phyloP scores from a whole-genome alignment of 2,797 vertebrate species.

The Brachyalestes nurse region DNA sequence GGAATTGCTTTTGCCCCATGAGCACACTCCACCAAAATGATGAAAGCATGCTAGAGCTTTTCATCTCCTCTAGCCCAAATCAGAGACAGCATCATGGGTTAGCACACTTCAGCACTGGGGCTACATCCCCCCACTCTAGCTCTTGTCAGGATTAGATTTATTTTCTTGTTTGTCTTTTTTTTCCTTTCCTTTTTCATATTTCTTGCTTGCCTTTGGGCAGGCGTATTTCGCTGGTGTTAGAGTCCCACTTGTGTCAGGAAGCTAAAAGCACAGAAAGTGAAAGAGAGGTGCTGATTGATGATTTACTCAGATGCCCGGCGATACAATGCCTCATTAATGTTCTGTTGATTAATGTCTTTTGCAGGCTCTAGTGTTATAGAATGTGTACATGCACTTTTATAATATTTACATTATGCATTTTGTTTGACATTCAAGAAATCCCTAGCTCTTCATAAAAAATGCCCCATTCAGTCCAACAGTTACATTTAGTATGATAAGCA shows the following conservation, averaged over 20 bases:
- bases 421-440: background rate
- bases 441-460: background rate
- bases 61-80: slow-evolving; percentile 37
- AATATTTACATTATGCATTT: slow-evolving; percentile 14
- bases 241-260: slow-evolving; percentile 39
- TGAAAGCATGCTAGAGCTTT: slow-evolving; percentile 25
- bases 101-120: background rate
- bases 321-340: slow-evolving; percentile 41
- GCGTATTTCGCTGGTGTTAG: slow-evolving; percentile 15
- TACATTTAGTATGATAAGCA: no score
- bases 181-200: background rate
- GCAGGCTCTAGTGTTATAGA: background rate
- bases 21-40: slow-evolving; percentile 27
- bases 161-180: slow-evolving; percentile 33
- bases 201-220: slow-evolving; percentile 30
- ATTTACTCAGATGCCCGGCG: slow-evolving; percentile 7
- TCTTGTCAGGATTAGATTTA: slow-evolving; percentile 45
- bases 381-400: slow-evolving; percentile 29
- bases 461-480: background rate
- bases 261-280: slow-evolving; percentile 27
- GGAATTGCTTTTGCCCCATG: slow-evolving; percentile 22
- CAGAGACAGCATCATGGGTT: slow-evolving; percentile 26
- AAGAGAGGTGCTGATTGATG: slow-evolving; percentile 42
- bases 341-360: slow-evolving; percentile 51
- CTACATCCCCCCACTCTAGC: slow-evolving; percentile 28